Evolutionary conservation across 2,113 vertebrate species (phyloP).

Genomic region (Rhinolophus ferrumequinum): DNA sequence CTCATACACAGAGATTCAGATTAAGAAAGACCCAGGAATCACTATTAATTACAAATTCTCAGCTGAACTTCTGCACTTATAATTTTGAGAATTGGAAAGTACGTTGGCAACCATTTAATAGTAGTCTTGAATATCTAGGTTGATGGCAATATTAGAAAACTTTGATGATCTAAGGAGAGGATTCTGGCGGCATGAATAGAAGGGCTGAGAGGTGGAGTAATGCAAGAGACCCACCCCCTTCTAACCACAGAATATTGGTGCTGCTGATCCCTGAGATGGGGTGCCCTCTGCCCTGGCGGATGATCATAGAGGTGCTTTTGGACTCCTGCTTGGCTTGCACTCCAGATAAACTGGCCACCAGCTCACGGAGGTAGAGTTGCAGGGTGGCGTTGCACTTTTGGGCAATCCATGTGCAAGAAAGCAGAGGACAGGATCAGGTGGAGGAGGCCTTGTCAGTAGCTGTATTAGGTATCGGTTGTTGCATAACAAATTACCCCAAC

Average conservation of each 20-base stretch:
- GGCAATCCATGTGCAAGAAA: background rate
- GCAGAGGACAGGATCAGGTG: background rate
- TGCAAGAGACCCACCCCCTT: fast-evolving
- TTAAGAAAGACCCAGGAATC: background rate
- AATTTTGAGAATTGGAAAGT: background rate
- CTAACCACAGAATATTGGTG: fast-evolving
- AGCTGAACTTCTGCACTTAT: background rate
- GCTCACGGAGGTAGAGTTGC: background rate
- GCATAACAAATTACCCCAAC: background rate
- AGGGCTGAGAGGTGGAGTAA: fast-evolving
- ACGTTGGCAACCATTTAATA: background rate
- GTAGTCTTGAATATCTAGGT: background rate
- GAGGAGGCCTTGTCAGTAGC: background rate
- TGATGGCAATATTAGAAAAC: background rate
- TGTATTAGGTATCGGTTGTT: background rate
- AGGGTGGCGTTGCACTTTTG: background rate
- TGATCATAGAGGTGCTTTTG: background rate
- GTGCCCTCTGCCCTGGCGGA: background rate
- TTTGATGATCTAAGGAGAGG: background rate
- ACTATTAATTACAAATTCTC: background rate
- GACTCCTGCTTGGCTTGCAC: background rate
- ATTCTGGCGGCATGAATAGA: fast-evolving
- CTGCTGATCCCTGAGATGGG: fast-evolving
- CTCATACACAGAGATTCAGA: background rate
- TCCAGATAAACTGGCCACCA: background rate